Conservation (phyloP, 35 echinoderm and acorn worm species). For the Holothuria glaberrima region DNA sequence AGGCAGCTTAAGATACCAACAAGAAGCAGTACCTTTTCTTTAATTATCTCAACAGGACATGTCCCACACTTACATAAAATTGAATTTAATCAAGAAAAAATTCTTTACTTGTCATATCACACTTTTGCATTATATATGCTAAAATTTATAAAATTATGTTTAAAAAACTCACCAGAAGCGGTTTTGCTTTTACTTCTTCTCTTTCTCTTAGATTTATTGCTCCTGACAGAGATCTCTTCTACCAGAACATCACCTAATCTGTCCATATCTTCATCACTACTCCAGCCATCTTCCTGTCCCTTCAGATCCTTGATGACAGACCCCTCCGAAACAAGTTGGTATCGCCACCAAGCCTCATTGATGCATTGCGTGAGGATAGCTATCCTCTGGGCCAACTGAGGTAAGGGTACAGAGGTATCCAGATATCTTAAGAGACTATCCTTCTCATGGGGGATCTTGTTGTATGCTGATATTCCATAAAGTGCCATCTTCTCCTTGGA, state of each 20-base stretch:
- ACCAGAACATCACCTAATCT: constrained; percentile 41
- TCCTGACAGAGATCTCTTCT: constrained; percentile 24
- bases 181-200: constrained; percentile 48
- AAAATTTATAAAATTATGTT: background rate
- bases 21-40: too few relatives aligned
- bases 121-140: background rate
- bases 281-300: constrained; percentile 37
- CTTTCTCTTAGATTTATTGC: constrained; percentile 41
- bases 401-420: constrained; percentile 63
- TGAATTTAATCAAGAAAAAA: background rate
- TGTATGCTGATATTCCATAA: constrained; percentile 31
- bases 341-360: constrained; percentile 97
- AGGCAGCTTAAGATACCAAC: too few relatives aligned
- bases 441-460: constrained; percentile 36
- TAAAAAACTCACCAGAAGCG: constrained; percentile 73
- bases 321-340: constrained; percentile 82
- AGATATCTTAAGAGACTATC: constrained; percentile 66
- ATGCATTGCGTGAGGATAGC: constrained; percentile 74
- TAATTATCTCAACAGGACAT: too few relatives aligned
- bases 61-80: too few relatives aligned
- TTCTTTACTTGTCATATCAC: background rate
- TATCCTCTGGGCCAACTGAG: constrained; percentile 79
- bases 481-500: constrained; percentile 69
- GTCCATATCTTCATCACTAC: constrained; percentile 68
- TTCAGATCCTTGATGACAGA: background rate